phyloP scores from a whole-genome alignment of 2,888 invertebrate genomes.

The Melinaea menophilus region DNA sequence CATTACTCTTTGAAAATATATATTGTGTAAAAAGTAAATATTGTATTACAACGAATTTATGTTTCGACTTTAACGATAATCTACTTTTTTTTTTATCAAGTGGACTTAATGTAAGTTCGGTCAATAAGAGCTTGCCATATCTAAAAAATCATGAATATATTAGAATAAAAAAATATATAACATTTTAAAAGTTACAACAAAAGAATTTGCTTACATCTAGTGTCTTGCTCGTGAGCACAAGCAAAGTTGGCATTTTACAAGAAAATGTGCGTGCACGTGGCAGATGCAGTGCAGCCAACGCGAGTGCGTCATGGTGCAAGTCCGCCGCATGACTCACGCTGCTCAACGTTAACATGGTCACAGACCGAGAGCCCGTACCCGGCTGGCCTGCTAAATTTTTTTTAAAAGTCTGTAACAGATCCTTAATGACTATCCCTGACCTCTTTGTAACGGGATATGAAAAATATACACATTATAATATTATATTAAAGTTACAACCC shows the following conservation, averaged over 20 bases:
- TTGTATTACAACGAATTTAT: no score
- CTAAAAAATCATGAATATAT: neutral
- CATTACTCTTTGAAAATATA: no score
- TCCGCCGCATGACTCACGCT: slow-evolving; percentile 18
- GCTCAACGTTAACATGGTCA: slow-evolving; percentile 31
- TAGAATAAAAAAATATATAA: neutral
- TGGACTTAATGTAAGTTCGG: neutral
- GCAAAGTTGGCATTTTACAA: slow-evolving; percentile 9
- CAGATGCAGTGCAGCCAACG: slow-evolving; percentile 28
- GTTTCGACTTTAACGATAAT: no score
- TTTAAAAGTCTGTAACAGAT: neutral
- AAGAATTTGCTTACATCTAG: slow-evolving; percentile 17
- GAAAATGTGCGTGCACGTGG: slow-evolving; percentile 20
- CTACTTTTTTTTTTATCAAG: no score
- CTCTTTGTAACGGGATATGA: neutral
- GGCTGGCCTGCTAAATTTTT: slow-evolving; percentile 25
- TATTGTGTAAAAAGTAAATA: no score
- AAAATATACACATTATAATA: neutral
- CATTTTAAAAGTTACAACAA: neutral
- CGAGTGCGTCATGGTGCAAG: slow-evolving; percentile 23
- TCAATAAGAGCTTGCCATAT: neutral
- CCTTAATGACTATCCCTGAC: no score
- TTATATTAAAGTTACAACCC: no score
- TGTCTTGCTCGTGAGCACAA: slow-evolving; percentile 19
- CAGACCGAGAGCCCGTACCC: slow-evolving; percentile 28